Base-by-base conservation (phyloP, 2,113 vertebrate species). In the Pollimyrus isidori region DNA sequence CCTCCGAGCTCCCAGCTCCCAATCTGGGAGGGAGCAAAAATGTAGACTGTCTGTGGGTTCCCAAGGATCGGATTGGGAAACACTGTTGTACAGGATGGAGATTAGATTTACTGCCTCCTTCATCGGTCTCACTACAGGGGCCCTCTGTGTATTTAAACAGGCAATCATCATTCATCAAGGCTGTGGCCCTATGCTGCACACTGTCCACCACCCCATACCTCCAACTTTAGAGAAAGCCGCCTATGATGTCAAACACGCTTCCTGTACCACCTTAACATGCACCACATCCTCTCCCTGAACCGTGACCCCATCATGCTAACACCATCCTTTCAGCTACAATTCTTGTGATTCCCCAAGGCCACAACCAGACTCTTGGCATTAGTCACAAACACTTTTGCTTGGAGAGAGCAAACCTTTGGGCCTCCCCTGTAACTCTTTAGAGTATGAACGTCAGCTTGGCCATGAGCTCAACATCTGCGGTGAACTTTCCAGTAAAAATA, bases 401-500 rank as follows among this genome's bases (percentile, higher is more conserved):
- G 13, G 17, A 82, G 3, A 15, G 76, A 82, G 42, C 76, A n/a
- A 50, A 48, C n/a, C 7, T 19, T 53, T 30, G 62, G 62, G 85
- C 30, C 49, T 42, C 50, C 30, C 50, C 26, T 15, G 26, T 86
- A 53, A 13, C 26, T 35, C n/a, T 56, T 2, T 0, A 3, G 15
- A 39, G 50, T 50, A 35, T 6, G 15, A 53, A 35, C 49, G 15
- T 35, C 15, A 48, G 49, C 26, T 39, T 86, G 85, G 49, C 85
- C 23, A 53, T 62, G 58, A 9, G 45, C 23, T 73, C n/a, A 42
- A 30, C 87, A 10, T 88, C 62, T 73, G 62, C 17, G 87, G 53
- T 73, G 58, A 2, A 56, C 87, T 91, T 39, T 92, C 89, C 15
- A 58, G 50, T 89, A 7, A 92, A 89, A 87, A 87, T 62, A 69